Evolutionary conservation across 2,797 vertebrate genomes (phyloP).

Genomic region (Bucorvus abyssinicus): DNA sequence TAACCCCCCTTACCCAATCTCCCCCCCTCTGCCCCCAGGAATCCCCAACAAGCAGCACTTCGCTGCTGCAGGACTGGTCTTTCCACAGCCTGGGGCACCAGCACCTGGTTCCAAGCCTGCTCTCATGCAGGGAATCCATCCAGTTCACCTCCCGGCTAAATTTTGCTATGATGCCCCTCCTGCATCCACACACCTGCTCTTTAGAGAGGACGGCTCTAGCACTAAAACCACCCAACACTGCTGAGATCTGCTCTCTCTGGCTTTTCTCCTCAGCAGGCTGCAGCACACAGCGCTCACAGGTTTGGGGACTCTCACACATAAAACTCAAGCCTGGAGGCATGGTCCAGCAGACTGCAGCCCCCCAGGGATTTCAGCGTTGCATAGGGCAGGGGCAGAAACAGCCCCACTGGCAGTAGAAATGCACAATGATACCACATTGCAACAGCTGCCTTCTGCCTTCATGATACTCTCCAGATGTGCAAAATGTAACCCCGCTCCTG

Average conservation of each 20-base stretch:
- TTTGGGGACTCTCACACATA: not conserved
- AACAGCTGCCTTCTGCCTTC: rapidly evolving
- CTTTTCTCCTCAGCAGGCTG: not conserved
- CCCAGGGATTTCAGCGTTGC: not conserved
- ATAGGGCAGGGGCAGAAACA: not conserved
- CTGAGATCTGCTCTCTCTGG: not conserved
- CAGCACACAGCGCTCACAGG: rapidly evolving
- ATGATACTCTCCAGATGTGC: rapidly evolving
- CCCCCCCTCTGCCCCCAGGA: not conserved
- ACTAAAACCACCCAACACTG: rapidly evolving
- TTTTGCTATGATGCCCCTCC: not conserved
- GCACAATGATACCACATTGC: rapidly evolving
- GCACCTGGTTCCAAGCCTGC: not conserved
- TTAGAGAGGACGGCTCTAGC: not conserved
- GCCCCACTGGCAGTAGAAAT: rapidly evolving
- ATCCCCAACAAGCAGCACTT: not conserved
- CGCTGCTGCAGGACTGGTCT: slow-evolving; percentile 11
- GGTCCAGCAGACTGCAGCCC: not conserved
- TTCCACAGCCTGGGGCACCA: not conserved
- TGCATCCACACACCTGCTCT: not conserved
- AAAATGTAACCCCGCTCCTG: not conserved
- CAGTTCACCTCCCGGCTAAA: not conserved
- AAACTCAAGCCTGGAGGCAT: not conserved
- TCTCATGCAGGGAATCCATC: not conserved
- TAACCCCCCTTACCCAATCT: not conserved